These are phyloP conservation scores for Neomonachus schauinslandi DNA, from an alignment of 2,113 vertebrate species.

Conservation along the genomic window DNA sequence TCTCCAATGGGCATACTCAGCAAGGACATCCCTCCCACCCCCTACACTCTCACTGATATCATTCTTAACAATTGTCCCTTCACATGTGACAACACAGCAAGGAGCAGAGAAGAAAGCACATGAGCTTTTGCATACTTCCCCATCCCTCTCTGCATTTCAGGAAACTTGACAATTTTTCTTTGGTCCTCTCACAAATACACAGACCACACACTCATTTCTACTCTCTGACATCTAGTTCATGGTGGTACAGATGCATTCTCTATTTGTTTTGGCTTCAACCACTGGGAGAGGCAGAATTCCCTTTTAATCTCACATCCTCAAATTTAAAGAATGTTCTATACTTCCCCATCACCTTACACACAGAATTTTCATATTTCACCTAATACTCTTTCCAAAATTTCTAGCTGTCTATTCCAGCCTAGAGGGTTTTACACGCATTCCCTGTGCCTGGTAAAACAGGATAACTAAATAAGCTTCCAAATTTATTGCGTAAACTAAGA, in stretches of 20 bases:
- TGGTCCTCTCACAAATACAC: neutral
- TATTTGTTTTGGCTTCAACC: neutral
- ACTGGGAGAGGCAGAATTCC: neutral
- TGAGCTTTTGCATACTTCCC: neutral
- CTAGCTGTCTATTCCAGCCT: neutral
- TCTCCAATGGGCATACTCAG: neutral
- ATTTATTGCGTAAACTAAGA: conserved; percentile 46
- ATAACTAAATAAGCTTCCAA: neutral
- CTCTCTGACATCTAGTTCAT: neutral
- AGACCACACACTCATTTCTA: neutral
- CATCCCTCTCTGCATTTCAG: neutral
- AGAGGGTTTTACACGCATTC: conserved; percentile 2
- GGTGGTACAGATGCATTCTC: neutral
- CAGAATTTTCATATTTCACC: conserved; percentile 37
- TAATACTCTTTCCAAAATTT: conserved; percentile 46
- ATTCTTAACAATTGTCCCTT: neutral
- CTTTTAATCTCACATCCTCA: neutral
- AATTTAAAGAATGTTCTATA: neutral
- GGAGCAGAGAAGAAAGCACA: neutral
- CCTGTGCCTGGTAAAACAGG: conserved; percentile 60
- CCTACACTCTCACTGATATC: neutral
- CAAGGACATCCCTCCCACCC: neutral
- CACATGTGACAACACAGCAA: neutral
- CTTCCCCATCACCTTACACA: neutral
- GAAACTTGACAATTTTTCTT: neutral